A percentile compares a stretch with the other conserved stretches of the same genome.
Evolutionary conservation across 2,113 vertebrate species (phyloP).

Genomic region (Bos javanicus): DNA sequence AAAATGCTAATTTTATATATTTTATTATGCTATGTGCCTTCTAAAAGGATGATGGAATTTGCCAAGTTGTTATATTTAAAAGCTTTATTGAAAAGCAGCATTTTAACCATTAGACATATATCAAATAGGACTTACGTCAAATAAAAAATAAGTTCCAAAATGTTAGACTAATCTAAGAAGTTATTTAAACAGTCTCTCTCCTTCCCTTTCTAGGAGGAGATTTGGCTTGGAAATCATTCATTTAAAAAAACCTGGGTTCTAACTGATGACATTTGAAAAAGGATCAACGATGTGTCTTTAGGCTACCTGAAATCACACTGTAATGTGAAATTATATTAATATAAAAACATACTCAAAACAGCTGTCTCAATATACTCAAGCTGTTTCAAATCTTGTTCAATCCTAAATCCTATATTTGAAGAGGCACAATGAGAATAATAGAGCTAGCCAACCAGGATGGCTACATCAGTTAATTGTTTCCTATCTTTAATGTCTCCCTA

Average conservation of each 20-base stretch:
- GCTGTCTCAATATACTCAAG: neutral
- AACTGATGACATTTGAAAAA: neutral
- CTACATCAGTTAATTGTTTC: neutral
- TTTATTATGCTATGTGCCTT: neutral
- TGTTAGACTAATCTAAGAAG: neutral
- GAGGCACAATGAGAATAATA: neutral
- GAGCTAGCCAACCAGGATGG: neutral
- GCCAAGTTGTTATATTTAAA: neutral
- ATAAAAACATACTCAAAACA: neutral
- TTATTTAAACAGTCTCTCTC: neutral
- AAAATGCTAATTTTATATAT: neutral
- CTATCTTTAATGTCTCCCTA: neutral
- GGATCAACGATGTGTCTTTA: neutral
- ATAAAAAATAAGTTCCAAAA: conserved; percentile 18
- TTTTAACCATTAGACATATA: neutral
- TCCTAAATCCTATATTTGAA: neutral
- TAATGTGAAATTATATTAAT: neutral
- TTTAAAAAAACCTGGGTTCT: neutral
- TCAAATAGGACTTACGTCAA: neutral
- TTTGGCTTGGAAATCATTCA: neutral
- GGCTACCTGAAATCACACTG: neutral
- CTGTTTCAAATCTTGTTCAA: neutral
- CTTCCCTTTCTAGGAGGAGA: neutral
- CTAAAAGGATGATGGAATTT: neutral
- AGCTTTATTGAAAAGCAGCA: neutral